Evolutionary conservation across 2,113 vertebrate species (phyloP).

Genomic region (Grammomys surdaster): DNA sequence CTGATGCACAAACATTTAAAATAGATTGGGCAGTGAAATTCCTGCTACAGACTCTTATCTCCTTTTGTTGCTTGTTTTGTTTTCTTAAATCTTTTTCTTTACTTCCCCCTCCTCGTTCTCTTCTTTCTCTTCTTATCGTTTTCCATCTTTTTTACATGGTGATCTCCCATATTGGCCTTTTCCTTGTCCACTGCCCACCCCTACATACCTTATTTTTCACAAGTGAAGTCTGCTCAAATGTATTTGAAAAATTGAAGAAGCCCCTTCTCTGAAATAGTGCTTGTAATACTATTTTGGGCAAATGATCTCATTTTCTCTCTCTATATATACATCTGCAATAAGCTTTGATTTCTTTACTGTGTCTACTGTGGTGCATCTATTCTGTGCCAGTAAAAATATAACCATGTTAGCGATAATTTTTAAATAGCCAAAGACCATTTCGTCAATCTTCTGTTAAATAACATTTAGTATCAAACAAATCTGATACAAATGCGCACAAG

Average conservation of each 20-base stretch:
- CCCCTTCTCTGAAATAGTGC: not conserved
- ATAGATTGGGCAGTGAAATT: too few species aligned
- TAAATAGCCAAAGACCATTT: not conserved
- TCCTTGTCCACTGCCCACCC: not conserved
- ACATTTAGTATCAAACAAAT: not conserved
- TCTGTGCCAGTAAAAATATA: not conserved
- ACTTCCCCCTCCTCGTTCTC: not conserved
- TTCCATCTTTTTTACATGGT: not conserved
- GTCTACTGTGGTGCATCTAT: not conserved
- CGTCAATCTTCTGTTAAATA: not conserved
- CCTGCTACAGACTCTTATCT: too few species aligned
- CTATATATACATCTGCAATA: not conserved
- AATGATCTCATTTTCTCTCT: not conserved
- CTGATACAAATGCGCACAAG: not conserved
- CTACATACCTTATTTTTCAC: not conserved
- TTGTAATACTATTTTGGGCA: not conserved
- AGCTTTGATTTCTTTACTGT: not conserved
- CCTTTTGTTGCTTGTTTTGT: not conserved
- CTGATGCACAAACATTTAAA: too few species aligned
- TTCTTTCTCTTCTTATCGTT: not conserved
- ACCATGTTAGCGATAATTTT: not conserved
- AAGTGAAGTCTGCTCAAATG: not conserved
- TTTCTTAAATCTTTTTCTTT: not conserved
- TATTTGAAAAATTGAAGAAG: slow-evolving; percentile 13
- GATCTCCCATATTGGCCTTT: not conserved